Evolutionary conservation across 2,888 invertebrate species (phyloP), one percentile per base, ranked within the genome.

Genomic region (Diachrysia chrysitis): DNA sequence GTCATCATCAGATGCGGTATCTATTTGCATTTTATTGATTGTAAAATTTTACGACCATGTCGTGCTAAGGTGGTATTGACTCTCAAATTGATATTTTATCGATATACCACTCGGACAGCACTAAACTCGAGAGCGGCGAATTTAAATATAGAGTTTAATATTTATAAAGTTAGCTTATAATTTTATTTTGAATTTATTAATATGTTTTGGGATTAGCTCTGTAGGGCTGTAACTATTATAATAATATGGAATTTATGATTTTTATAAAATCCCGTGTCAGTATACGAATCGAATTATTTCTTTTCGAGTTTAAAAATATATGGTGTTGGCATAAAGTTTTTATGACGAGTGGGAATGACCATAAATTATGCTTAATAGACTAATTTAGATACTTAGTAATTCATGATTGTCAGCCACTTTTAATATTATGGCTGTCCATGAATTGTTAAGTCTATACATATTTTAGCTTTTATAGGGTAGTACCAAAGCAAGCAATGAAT

Each of bases 21-120:
- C 85, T 89, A 91, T 92, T 92, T 89, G 88, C 90, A 91, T 91
- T 92, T 89, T 88, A 92, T 89, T 87, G 86, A 82, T 84, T 81
- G 88, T 92, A 89, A 90, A 91, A 78, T 87, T 92, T 92, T 87
- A 93, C 87, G 89, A 89, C 83, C 85, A 81, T 89, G 89, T 90
- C 89, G 83, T 82, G 82, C 81, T 85, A 83, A 88, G 86, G 85
- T 86, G 80, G 85, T 86, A 88, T 85, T 85, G 87, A 86, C 87
- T 85, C 82, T 88, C 85, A 87, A 90, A 92, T 91, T 88, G 86
- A 90, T 89, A 90, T 87, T 90, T 90, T 89, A 90, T 90, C 87
- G 87, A 85, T 83, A 83, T 66, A 57, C 63, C 55, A 64, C 66
- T 66, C 57, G 73, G 68, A 60, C 79, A 75, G 63, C 78, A 79